Evolutionary conservation across 2,113 vertebrate genomes (phyloP).

Genomic region (Rousettus leschenaultii): DNA sequence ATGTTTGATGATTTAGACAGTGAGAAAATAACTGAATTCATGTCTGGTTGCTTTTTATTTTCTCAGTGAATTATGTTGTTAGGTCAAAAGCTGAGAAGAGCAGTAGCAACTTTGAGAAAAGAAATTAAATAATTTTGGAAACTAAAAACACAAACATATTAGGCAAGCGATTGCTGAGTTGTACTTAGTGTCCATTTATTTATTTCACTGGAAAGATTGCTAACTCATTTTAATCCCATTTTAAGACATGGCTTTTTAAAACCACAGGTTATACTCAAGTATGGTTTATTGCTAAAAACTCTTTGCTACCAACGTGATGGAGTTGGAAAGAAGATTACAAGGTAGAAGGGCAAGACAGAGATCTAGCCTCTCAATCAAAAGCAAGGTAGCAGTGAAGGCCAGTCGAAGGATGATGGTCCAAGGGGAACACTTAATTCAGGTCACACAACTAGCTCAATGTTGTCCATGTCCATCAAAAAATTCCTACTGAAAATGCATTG

Average conservation of each 20-base stretch:
- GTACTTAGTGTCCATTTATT: background rate
- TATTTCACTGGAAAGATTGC: background rate
- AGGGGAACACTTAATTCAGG: background rate
- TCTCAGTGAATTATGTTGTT: background rate
- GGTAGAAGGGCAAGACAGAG: background rate
- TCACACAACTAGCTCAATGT: background rate
- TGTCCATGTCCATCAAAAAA: background rate
- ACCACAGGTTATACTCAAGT: background rate
- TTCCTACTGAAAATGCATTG: background rate
- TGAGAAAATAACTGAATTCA: background rate
- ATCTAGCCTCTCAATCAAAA: background rate
- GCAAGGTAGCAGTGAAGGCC: background rate
- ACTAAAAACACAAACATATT: background rate
- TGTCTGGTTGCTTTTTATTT: background rate
- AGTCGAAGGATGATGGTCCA: background rate
- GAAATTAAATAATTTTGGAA: slow-evolving; percentile 24
- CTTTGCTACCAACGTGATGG: background rate
- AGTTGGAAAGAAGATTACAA: background rate
- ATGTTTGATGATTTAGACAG: background rate
- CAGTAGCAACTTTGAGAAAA: slow-evolving; percentile 17
- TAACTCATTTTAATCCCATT: slow-evolving; percentile 3
- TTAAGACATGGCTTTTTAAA: background rate
- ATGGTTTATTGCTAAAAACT: background rate
- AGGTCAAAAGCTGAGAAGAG: background rate
- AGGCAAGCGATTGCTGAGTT: background rate